A percentile compares a stretch with the other conserved stretches of the same genome.
Evolutionary conservation across 2,797 vertebrate genomes (phyloP).

Genomic region (Erpetoichthys calabaricus): DNA sequence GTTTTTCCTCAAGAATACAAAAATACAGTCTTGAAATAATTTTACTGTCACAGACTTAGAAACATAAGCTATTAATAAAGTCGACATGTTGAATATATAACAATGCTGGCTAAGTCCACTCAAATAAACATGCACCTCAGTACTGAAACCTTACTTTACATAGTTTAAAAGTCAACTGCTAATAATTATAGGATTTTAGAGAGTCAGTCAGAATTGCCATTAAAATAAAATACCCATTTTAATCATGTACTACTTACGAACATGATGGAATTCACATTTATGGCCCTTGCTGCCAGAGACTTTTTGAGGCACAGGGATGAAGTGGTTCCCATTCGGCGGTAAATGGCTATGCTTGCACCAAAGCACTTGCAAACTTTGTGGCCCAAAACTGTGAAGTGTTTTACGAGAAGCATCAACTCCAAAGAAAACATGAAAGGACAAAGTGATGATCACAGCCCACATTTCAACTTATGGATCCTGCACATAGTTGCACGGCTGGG

Average conservation of each 20-base stretch:
- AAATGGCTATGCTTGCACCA: conserved; percentile 30
- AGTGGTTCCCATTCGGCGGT: conserved; percentile 18
- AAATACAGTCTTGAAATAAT: too few species aligned
- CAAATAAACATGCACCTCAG: too few species aligned
- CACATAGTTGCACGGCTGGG: background rate
- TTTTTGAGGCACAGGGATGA: background rate
- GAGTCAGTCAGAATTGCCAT: too few species aligned
- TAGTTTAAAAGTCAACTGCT: too few species aligned
- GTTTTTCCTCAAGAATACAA: too few species aligned
- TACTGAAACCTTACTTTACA: too few species aligned
- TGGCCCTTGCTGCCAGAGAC: conserved; percentile 27
- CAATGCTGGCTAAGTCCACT: too few species aligned
- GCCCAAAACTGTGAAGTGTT: conserved; percentile 14
- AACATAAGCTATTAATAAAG: too few species aligned
- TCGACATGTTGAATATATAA: too few species aligned
- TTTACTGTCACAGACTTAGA: too few species aligned
- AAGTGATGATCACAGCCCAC: background rate
- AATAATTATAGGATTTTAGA: too few species aligned
- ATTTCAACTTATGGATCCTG: background rate
- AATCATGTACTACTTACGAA: conserved; percentile 39
- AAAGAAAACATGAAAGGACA: background rate
- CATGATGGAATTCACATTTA: conserved; percentile 33
- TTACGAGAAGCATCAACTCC: conserved; percentile 5
- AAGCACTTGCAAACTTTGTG: conserved; percentile 18
- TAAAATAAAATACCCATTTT: too few species aligned